Percentiles rank a stretch among this genome's conserved stretches.
phyloP scores from a whole-genome alignment of 2,888 invertebrate species.

The Brachylomia viminalis region DNA sequence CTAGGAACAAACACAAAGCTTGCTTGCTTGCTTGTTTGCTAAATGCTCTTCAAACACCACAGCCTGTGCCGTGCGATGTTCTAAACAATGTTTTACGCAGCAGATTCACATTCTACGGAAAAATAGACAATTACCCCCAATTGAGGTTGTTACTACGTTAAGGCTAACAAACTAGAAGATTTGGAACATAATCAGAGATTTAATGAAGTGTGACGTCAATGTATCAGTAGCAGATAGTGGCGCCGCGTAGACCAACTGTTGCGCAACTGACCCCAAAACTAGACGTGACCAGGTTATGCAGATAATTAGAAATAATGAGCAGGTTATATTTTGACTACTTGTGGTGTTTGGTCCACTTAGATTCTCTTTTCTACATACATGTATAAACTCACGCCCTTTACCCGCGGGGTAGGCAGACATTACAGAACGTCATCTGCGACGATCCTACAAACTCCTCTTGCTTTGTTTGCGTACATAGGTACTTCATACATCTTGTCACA shows the following conservation, averaged over 20 bases:
- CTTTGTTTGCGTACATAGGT: neutral
- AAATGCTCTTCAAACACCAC: neutral
- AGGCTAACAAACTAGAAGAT: slow-evolving; percentile 38
- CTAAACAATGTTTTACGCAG: neutral
- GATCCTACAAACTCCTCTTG: neutral
- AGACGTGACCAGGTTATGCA: slow-evolving; percentile 72
- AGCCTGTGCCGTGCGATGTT: neutral
- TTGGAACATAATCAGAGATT: slow-evolving; percentile 60
- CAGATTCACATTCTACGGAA: neutral
- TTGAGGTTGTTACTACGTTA: slow-evolving; percentile 46
- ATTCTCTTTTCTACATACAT: neutral
- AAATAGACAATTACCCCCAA: slow-evolving; percentile 33
- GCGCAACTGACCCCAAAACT: slow-evolving; percentile 66
- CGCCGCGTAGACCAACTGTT: slow-evolving; percentile 56
- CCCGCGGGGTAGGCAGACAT: neutral
- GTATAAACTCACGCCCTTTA: neutral
- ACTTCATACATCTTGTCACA: too few species aligned
- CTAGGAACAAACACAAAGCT: too few species aligned
- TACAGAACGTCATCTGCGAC: neutral
- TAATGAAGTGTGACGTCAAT: slow-evolving; percentile 51
- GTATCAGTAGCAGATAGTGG: slow-evolving; percentile 58
- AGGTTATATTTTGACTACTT: slow-evolving; percentile 27
- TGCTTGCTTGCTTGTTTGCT: neutral
- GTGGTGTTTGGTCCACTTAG: slow-evolving; percentile 33
- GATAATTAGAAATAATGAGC: slow-evolving; percentile 50